Percentiles rank a stretch among this genome's conserved stretches.
These are phyloP conservation scores for Botia almorhae DNA, from an alignment of 2,797 vertebrate species.

Conservation along the genomic window DNA sequence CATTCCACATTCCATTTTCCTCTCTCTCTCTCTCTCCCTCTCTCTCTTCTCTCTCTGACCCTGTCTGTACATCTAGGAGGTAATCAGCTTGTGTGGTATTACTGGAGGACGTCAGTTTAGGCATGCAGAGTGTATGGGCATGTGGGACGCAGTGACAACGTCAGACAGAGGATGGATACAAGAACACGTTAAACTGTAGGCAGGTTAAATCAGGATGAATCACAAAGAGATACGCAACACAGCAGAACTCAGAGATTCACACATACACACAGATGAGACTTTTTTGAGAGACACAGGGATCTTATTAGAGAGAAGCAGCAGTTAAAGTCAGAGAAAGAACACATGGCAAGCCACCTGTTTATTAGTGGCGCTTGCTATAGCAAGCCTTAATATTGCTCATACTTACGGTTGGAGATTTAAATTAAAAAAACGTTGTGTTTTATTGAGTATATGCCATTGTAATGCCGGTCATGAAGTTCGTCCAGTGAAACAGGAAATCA, in stretches of 20 bases:
- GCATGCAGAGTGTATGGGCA: not conserved
- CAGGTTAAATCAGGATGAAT: conserved; percentile 41
- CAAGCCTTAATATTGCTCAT: conserved; percentile 2
- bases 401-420: not conserved
- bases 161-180: not conserved
- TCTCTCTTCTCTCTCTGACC: not conserved
- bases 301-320: conserved; percentile 18
- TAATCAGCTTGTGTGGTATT: conserved; percentile 50
- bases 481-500: not conserved
- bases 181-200: conserved; percentile 24
- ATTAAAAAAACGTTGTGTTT: not conserved
- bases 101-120: conserved; percentile 30
- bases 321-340: not conserved
- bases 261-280: conserved; percentile 11
- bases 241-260: conserved; percentile 4
- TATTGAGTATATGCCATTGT: too few species aligned
- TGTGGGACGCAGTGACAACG: conserved; percentile 23
- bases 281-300: not conserved
- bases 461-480: too few species aligned
- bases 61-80: conserved; percentile 2
- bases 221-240: conserved; percentile 36
- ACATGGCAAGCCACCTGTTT: conserved; percentile 31
- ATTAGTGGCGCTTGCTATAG: conserved; percentile 1
- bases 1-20: conserved; percentile 11
- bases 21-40: not conserved